Conservation (phyloP, 2,113 vertebrate genomes). For the Tamias sibiricus region DNA sequence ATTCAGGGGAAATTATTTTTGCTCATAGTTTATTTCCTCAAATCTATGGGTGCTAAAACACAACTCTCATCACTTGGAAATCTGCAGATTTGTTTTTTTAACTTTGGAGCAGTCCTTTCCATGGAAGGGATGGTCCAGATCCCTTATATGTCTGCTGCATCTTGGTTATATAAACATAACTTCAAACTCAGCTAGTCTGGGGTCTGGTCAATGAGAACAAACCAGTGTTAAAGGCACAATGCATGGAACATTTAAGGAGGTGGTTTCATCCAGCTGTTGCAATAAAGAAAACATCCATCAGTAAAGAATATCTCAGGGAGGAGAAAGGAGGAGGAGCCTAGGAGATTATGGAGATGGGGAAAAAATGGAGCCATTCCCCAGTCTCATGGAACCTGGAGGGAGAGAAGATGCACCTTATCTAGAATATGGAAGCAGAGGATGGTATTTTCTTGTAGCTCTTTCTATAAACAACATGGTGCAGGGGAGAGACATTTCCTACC, state of each 20-base stretch:
- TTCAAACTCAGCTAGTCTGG: not conserved
- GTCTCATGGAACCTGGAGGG: not conserved
- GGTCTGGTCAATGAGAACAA: not conserved
- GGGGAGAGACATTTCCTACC: not conserved
- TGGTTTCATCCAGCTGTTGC: not conserved
- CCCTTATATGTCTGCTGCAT: not conserved
- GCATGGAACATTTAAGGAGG: not conserved
- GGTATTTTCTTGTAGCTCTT: not conserved
- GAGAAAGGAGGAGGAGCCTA: not conserved
- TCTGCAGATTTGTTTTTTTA: conserved; percentile 30
- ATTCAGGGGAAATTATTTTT: not conserved
- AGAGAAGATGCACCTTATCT: not conserved
- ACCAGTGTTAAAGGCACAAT: not conserved
- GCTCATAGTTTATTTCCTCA: not conserved
- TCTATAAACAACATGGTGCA: not conserved
- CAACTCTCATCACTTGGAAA: not conserved
- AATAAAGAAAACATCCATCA: not conserved
- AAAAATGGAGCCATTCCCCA: not conserved
- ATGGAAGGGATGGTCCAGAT: not conserved
- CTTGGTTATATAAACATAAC: not conserved
- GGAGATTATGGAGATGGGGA: not conserved
- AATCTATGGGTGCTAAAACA: not conserved
- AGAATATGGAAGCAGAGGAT: not conserved
- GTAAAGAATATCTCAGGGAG: not conserved
- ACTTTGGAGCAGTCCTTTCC: not conserved